These are phyloP conservation scores for Nothoprocta pentlandii DNA, from an alignment of 2,113 vertebrate species.

Conservation along the genomic window DNA sequence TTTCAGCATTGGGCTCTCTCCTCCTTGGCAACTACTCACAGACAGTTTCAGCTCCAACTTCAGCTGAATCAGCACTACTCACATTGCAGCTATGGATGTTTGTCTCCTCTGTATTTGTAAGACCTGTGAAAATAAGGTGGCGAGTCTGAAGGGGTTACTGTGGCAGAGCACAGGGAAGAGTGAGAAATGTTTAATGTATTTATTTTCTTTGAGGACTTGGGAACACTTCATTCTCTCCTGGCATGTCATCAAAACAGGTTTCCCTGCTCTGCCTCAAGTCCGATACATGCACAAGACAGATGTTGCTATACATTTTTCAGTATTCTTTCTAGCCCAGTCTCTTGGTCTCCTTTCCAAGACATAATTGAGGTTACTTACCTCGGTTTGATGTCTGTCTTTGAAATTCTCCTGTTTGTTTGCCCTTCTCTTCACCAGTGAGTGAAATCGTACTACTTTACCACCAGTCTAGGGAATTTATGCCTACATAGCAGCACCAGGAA, in stretches of 20 bases:
- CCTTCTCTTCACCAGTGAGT: background rate
- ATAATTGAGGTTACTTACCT: slow-evolving; percentile 53
- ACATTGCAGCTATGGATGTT: background rate
- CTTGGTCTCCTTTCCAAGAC: background rate
- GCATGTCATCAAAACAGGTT: slow-evolving; percentile 18
- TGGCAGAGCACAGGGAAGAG: background rate
- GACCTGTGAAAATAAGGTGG: background rate
- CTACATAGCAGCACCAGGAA: background rate
- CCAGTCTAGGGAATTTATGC: background rate
- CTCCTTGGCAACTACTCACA: slow-evolving; percentile 1
- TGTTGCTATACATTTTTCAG: slow-evolving; percentile 55
- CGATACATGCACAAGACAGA: slow-evolving; percentile 8
- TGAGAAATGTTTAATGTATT: accelerated
- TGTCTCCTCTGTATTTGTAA: background rate
- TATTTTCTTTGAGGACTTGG: background rate
- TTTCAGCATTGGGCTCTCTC: background rate
- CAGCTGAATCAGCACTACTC: background rate
- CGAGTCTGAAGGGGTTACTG: background rate
- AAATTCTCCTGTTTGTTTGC: slow-evolving; percentile 38
- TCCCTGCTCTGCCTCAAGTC: background rate
- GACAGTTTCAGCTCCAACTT: background rate
- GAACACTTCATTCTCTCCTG: accelerated
- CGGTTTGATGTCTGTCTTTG: slow-evolving; percentile 17
- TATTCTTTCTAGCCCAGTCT: slow-evolving; percentile 14
- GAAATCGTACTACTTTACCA: background rate